A percentile compares a stretch with the other conserved stretches of the same genome.
Evolutionary conservation across 64 coral and sea anemone species (phyloP).

Genomic region (Montipora capricornis): DNA sequence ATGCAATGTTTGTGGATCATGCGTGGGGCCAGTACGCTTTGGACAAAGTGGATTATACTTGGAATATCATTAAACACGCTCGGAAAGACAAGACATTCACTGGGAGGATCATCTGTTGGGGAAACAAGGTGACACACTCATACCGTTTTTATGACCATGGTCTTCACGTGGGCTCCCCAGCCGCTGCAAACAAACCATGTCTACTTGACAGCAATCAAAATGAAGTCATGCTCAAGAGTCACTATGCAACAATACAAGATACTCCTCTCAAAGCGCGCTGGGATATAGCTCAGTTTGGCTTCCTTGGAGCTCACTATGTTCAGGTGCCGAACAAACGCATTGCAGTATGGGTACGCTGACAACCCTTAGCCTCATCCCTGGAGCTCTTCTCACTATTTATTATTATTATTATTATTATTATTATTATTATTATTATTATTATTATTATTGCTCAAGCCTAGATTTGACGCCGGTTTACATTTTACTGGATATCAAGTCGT

Average conservation of each 20-base stretch:
- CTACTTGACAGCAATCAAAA: conserved; percentile 88
- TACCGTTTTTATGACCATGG: conserved; percentile 97
- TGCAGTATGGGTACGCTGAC: conserved; percentile 94
- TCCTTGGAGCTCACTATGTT: conserved; percentile 78
- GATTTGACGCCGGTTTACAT: too few relatives aligned
- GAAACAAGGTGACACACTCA: conserved; percentile 80
- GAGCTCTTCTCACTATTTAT: too few relatives aligned
- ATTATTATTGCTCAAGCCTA: too few relatives aligned
- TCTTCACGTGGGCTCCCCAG: conserved; percentile 83
- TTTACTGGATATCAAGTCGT: too few relatives aligned
- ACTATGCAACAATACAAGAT: conserved; percentile 12
- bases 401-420: too few relatives aligned
- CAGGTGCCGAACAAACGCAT: conserved; percentile 90
- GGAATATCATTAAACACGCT: conserved; percentile 91
- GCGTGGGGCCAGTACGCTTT: conserved; percentile 77
- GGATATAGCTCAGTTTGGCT: conserved; percentile 97
- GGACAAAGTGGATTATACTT: conserved; percentile 90
- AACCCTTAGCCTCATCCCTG: too few relatives aligned
- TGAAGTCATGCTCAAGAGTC: conserved; percentile 94
- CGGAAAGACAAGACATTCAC: conserved; percentile 71
- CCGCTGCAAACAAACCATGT: conserved; percentile 79
- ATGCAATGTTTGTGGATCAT: conserved; percentile 83
- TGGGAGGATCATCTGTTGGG: conserved; percentile 94
- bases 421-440: too few relatives aligned
- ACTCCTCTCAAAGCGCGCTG: conserved; percentile 73